phyloP scores from a whole-genome alignment of 2,888 invertebrate species.

The Drosophila birchii region DNA sequence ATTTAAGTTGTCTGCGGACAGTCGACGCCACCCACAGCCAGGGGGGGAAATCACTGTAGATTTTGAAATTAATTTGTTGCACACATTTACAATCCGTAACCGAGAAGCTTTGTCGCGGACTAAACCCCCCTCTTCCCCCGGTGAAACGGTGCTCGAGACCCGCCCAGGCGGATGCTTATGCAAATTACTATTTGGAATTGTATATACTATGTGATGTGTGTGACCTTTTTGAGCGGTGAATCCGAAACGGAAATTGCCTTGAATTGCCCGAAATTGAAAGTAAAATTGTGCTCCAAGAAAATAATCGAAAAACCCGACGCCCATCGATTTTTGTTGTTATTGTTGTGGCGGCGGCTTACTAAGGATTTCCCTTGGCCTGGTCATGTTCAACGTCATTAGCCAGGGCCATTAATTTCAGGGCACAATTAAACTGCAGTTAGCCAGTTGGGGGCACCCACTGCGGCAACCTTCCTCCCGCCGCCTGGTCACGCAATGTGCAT shows the following conservation, averaged over 20 bases:
- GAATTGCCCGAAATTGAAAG: conserved; percentile 35
- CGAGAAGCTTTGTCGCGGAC: conserved; percentile 29
- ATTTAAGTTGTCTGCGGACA: conserved; percentile 11
- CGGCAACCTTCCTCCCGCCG: not conserved
- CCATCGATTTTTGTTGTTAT: conserved; percentile 23
- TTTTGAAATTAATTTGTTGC: conserved; percentile 57
- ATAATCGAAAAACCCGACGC: not conserved
- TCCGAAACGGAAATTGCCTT: conserved; percentile 54
- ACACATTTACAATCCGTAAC: conserved; percentile 14
- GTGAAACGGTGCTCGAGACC: conserved; percentile 6
- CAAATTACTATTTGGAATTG: conserved; percentile 26
- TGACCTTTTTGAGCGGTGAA: conserved; percentile 44
- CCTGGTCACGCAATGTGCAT: conserved; percentile 62
- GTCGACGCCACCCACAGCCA: conserved; percentile 12
- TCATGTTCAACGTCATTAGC: conserved; percentile 20
- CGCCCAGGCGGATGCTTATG: conserved; percentile 50
- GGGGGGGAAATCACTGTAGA: conserved; percentile 26
- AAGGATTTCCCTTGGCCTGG: conserved; percentile 11
- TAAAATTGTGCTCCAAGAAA: conserved; percentile 8
- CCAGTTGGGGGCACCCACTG: not conserved
- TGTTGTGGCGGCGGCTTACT: not conserved
- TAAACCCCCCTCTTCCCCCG: conserved; percentile 32
- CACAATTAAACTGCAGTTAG: conserved; percentile 63
- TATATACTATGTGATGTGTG: conserved; percentile 19
- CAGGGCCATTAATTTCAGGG: conserved; percentile 12